Conservation (phyloP, 2,888 invertebrate species). For the Caenorhabditis drosophilae region DNA sequence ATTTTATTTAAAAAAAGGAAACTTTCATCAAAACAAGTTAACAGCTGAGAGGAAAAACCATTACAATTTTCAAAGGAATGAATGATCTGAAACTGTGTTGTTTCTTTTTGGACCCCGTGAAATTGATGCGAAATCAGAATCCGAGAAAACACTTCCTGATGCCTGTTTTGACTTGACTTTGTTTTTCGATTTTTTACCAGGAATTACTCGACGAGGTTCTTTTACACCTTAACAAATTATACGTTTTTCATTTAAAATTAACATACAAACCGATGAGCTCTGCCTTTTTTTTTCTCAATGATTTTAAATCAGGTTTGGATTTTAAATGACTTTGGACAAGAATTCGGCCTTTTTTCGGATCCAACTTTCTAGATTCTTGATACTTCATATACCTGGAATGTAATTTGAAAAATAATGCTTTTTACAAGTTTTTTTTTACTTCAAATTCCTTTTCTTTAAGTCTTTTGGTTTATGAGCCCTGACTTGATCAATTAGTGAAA, state of each 20-base stretch:
- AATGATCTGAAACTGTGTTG: constrained; percentile 27
- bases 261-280: constrained; percentile 12
- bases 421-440: constrained; percentile 13
- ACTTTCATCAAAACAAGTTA: background rate
- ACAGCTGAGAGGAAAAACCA: background rate
- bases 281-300: constrained; percentile 22
- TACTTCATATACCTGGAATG: constrained; percentile 37
- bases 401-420: background rate
- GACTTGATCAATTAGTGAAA: constrained; percentile 43
- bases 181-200: constrained; percentile 29
- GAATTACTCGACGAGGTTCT: constrained; percentile 28
- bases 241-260: background rate
- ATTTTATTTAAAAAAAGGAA: background rate
- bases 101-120: constrained; percentile 20
- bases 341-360: constrained; percentile 20
- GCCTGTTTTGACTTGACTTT: constrained; percentile 14
- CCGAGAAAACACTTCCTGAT: constrained; percentile 34
- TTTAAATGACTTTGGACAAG: constrained; percentile 24
- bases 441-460: constrained; percentile 36
- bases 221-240: constrained; percentile 16
- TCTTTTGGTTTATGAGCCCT: constrained; percentile 35
- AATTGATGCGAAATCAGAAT: constrained; percentile 36
- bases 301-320: constrained; percentile 18
- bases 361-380: constrained; percentile 22
- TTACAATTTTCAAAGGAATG: constrained; percentile 7